These are phyloP conservation scores for Amniataba percoides DNA, from an alignment of 2,797 vertebrate species.

Conservation along the genomic window DNA sequence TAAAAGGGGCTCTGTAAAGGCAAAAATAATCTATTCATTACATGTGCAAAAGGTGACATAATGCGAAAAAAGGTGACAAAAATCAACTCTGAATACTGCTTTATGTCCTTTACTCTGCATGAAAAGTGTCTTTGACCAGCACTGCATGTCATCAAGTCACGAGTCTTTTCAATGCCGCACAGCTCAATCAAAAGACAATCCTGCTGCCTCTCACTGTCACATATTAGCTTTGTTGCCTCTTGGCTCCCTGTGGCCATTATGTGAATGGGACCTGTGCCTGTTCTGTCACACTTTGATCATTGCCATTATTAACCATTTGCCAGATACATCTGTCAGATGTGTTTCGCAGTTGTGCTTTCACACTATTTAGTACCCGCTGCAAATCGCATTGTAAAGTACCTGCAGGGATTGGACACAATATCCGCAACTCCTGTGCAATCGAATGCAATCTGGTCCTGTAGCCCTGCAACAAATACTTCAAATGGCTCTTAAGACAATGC, in stretches of 20 bases:
- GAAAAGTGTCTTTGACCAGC: conserved; percentile 10
- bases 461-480: conserved; percentile 23
- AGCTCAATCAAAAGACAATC: conserved; percentile 49
- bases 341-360: conserved; percentile 40
- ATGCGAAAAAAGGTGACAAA: background rate
- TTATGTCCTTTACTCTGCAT: conserved; percentile 15
- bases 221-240: conserved; percentile 52
- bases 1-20: background rate
- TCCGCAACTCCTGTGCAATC: conserved; percentile 53
- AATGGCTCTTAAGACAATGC: conserved; percentile 14
- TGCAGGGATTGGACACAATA: conserved; percentile 38
- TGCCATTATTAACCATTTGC: conserved; percentile 47
- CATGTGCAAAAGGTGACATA: background rate
- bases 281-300: conserved; percentile 70
- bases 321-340: conserved; percentile 57
- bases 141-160: background rate
- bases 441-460: conserved; percentile 25
- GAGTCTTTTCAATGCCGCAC: conserved; percentile 31
- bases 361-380: conserved; percentile 43
- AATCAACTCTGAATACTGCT: background rate
- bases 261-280: conserved; percentile 53
- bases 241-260: conserved; percentile 50
- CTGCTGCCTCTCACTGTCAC: conserved; percentile 50
- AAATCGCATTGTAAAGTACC: conserved; percentile 44
- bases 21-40: background rate